A percentile compares a stretch with the other conserved stretches of the same genome.
These are phyloP conservation scores for Loripinus fragilis DNA, from an alignment of 2,888 invertebrate species.

Conservation along the genomic window DNA sequence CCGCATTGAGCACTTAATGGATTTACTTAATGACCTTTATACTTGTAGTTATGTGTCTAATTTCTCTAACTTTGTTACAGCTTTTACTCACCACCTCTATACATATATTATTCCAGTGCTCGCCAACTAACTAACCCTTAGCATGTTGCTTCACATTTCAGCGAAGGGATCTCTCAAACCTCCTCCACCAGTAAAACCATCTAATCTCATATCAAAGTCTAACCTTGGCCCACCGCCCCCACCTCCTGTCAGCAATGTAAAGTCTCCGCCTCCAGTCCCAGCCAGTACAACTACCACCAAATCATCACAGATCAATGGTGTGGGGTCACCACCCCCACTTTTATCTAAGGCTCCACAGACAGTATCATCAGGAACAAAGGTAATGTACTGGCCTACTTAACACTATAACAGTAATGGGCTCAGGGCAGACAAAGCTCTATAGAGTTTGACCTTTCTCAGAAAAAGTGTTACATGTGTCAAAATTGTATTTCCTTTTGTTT, in stretches of 20 bases:
- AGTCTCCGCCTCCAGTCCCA: not conserved
- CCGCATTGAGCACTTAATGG: too few relatives aligned
- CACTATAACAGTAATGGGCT: too few relatives aligned
- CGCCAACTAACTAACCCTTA: not conserved
- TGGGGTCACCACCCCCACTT: constrained; percentile 46
- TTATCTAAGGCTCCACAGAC: constrained; percentile 12
- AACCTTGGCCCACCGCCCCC: constrained; percentile 9
- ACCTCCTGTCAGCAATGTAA: constrained; percentile 1
- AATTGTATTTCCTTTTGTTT: too few relatives aligned
- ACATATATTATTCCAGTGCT: too few relatives aligned
- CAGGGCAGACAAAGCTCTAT: too few relatives aligned
- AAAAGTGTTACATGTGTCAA: too few relatives aligned
- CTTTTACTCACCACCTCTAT: too few relatives aligned
- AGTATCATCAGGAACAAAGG: constrained; percentile 12
- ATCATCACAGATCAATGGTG: not conserved
- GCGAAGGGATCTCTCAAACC: constrained; percentile 19
- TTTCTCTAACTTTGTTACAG: too few relatives aligned
- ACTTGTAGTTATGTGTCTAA: too few relatives aligned
- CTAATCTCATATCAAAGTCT: not conserved
- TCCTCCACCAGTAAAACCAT: constrained; percentile 29
- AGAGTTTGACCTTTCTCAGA: too few relatives aligned
- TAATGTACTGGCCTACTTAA: not conserved
- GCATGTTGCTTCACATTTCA: constrained; percentile 8
- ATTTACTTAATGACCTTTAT: too few relatives aligned
- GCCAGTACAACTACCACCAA: not conserved